phyloP scores from a whole-genome alignment of 1,140 invertebrate species.

The Drosophila asahinai region DNA sequence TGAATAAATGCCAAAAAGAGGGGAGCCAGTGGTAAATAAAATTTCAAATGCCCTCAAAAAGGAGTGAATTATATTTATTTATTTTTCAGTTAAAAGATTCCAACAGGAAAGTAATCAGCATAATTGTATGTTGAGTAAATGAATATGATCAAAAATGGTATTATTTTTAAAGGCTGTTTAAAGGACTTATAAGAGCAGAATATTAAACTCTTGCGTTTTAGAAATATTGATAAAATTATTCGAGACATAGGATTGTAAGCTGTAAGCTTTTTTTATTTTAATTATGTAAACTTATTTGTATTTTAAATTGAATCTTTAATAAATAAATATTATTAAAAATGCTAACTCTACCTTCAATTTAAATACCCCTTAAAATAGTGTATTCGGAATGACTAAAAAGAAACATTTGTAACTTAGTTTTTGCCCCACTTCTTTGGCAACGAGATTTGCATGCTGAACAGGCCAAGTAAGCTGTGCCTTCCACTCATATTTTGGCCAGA shows the following conservation, averaged over 20 bases:
- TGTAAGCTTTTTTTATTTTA: no score
- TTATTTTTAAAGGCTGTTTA: no score
- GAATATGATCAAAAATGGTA: no score
- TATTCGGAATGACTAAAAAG: conserved; percentile 30
- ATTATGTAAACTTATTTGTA: no score
- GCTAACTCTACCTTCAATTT: no score
- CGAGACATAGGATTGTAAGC: no score
- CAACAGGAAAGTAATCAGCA: not conserved
- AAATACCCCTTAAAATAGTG: conserved; percentile 15
- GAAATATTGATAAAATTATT: no score
- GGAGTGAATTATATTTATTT: not conserved
- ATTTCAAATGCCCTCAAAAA: conserved; percentile 15
- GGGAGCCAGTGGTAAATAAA: not conserved
- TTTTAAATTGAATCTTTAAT: not conserved
- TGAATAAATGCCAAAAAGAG: conserved; percentile 56
- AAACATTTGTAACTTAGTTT: conserved; percentile 59
- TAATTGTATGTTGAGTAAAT: not conserved
- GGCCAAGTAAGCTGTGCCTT: conserved; percentile 23
- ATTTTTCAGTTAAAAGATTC: not conserved
- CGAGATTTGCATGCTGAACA: conserved; percentile 55
- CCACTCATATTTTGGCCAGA: conserved; percentile 62
- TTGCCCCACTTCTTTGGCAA: conserved; percentile 58
- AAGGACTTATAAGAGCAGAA: no score
- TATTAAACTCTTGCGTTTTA: no score
- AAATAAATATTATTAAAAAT: not conserved